Evolutionary conservation across 2,797 vertebrate species (phyloP).

Genomic region (Argya squamiceps): DNA sequence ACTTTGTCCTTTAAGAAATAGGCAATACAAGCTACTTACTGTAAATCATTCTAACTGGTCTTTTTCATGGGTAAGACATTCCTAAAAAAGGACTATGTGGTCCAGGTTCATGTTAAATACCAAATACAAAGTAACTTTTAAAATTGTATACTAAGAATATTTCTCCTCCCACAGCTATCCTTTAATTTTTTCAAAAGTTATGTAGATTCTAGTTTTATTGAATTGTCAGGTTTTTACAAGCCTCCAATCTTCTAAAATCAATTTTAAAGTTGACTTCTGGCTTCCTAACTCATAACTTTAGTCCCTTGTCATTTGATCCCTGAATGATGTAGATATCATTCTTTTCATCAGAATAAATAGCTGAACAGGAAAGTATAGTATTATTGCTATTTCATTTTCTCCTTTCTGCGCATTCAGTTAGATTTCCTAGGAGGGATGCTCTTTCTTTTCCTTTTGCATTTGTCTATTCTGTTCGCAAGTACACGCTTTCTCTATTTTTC

Average conservation of each 20-base stretch:
- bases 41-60: neutral
- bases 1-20: neutral
- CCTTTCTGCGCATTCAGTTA: neutral
- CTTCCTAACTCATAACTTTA: neutral
- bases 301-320: neutral
- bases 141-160: neutral
- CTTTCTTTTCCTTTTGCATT: constrained; percentile 10
- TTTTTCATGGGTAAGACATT: neutral
- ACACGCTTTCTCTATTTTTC: neutral
- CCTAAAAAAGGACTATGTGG: neutral
- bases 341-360: constrained; percentile 18
- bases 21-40: neutral
- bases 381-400: constrained; percentile 10
- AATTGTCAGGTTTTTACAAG: neutral
- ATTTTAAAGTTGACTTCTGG: neutral
- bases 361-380: neutral
- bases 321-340: neutral
- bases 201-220: neutral
- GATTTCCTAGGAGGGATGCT: neutral
- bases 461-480: neutral
- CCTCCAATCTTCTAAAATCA: neutral
- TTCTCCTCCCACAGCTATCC: neutral
- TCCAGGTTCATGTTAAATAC: neutral
- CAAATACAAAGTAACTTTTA: neutral
- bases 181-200: neutral